Evolutionary conservation across 2,797 vertebrate species (phyloP), one percentile per base, ranked within the genome.

Genomic region (Eupleurogrammus muticus): DNA sequence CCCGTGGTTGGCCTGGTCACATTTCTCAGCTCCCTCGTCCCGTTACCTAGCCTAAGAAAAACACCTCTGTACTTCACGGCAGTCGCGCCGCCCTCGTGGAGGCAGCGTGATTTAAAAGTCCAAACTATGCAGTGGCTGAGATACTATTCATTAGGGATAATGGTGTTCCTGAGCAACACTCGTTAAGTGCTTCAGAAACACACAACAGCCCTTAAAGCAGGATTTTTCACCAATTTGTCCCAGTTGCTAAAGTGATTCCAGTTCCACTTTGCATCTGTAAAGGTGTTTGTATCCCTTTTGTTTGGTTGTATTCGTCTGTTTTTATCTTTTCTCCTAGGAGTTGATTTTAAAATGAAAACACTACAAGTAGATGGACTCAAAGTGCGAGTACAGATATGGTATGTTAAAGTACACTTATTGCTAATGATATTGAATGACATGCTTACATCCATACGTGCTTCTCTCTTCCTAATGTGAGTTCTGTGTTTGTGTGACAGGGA

Each of bases 331-430:
- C 28, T 6, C 28, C 28, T 56, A 99, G 97, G 97, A 5, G 96
- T 99, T 4, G 97, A 99, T 91, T 99, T 99, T 90, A 98, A 97
- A 91, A 99, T 99, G 97, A 99, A 97, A 91, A 99, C 97, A 4
- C 87, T 99, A 55, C 95, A 97, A 50, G 92, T 99, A n/a, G 96
- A 97, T 57, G 97, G 97, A 69, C 82, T 96, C 85, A 97, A 96
- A 87, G 96, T 98, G 48, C 94, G 97, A 79, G 95, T 98, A 75
- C 97, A 99, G 92, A 97, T 99, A 80, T 99, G 97, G 97, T 98
- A 83, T 93, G 96, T 94, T 9, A 14, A 19, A 8, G 34, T 17
- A 19, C 9, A 6, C 11, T 8, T 5, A 13, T 21, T 5, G 17
- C 2, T 7, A 0, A 9, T 56, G 24, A 6, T 34, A 13, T 20